Base-by-base conservation (phyloP, 1,140 invertebrate genomes). In the Sinella curviseta region DNA sequence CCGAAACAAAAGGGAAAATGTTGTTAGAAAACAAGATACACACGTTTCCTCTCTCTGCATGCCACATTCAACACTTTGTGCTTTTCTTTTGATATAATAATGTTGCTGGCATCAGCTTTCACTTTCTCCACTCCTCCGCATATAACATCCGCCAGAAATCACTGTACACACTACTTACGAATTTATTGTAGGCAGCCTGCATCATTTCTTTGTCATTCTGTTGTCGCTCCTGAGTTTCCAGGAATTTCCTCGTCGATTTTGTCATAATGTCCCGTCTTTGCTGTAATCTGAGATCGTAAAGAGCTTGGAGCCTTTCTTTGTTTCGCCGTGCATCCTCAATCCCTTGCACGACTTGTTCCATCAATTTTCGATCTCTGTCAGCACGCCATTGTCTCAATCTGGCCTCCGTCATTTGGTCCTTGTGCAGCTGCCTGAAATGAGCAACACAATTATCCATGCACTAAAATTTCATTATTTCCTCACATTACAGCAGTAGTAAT, bases 111-210 rank as follows among this genome's bases (percentile, higher is more conserved):
- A n/a, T n/a, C n/a, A n/a, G n/a, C n/a, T n/a, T n/a, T n/a, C n/a
- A n/a, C n/a, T n/a, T n/a, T n/a, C n/a, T n/a, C n/a, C n/a, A n/a
- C n/a, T n/a, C n/a, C n/a, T n/a, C n/a, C n/a, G n/a, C n/a, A n/a
- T n/a, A n/a, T n/a, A n/a, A n/a, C n/a, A n/a, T n/a, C n/a, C n/a
- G n/a, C n/a, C n/a, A n/a, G n/a, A n/a, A n/a, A n/a, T n/a, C n/a
- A n/a, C 39, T 48, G 39, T 48, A 12, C 39, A 48, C n/a, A n/a
- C n/a, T n/a, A 48, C 57, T 65, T 65, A 65, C 57, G 57, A 65
- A 65, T 65, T 65, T 65, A 65, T 65, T 26, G 57, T 65, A 65
- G 4, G 57, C 57, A 65, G 57, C 57, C 24, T 65, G 57, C 57
- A 65, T 65, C 14, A 65, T 26, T 14, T 4, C 4, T 65, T 65